phyloP scores from a whole-genome alignment of 2,113 vertebrate genomes.

The Mesoclemmys tuberculata region DNA sequence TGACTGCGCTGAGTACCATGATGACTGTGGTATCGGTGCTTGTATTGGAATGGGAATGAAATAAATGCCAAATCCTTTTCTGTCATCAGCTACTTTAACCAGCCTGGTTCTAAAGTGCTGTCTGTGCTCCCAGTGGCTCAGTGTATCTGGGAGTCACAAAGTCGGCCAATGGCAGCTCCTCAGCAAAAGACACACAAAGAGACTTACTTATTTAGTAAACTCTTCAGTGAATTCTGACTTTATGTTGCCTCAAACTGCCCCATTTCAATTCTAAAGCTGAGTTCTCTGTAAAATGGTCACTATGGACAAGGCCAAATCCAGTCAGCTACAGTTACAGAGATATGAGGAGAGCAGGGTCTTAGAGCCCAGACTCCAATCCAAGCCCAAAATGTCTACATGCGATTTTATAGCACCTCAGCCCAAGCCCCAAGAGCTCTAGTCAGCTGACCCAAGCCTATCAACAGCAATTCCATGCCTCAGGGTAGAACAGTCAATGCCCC shows the following conservation, averaged over 20 bases:
- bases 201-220: slow-evolving; percentile 13
- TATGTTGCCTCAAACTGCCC: background rate
- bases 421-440: background rate
- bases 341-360: background rate
- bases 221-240: background rate
- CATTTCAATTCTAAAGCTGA: slow-evolving; percentile 11
- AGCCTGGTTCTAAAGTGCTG: background rate
- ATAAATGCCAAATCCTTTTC: background rate
- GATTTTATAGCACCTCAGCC: background rate
- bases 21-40: background rate
- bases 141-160: accelerated
- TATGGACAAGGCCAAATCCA: background rate
- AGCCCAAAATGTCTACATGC: background rate
- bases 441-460: background rate
- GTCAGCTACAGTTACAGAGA: background rate
- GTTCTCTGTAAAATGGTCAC: slow-evolving; percentile 4
- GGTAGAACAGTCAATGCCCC: too few relatives aligned
- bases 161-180: background rate
- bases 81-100: background rate
- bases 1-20: background rate
- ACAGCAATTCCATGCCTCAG: too few relatives aligned
- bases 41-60: background rate
- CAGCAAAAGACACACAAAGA: slow-evolving; percentile 4
- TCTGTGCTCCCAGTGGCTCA: background rate
- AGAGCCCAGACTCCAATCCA: background rate